A percentile compares a stretch with the other conserved stretches of the same genome.
Conservation (phyloP, 2,113 vertebrate genomes). For the Neogobius melanostomus region DNA sequence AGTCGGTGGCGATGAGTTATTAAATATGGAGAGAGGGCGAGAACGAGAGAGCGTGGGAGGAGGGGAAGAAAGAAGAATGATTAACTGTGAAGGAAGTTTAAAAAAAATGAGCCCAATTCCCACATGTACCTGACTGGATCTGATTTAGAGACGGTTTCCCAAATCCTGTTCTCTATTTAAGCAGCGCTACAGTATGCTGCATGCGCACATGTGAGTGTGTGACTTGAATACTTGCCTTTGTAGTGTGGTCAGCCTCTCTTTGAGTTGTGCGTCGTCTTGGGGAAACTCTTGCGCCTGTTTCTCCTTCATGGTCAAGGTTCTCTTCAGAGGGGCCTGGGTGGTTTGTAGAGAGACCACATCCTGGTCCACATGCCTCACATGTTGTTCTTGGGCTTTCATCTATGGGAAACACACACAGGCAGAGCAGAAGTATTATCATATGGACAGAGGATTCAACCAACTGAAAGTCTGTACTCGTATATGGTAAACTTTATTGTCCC, state of each 20-base stretch:
- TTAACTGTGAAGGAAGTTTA: slow-evolving; percentile 69
- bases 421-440: not conserved
- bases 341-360: slow-evolving; percentile 45
- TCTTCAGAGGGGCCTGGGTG: slow-evolving; percentile 60
- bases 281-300: slow-evolving; percentile 52
- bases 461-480: not conserved
- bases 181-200: slow-evolving; percentile 29
- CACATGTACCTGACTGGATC: slow-evolving; percentile 64
- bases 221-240: slow-evolving; percentile 58
- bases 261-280: slow-evolving; percentile 54
- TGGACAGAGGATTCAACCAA: not conserved
- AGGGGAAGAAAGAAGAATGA: slow-evolving; percentile 64
- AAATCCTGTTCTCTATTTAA: slow-evolving; percentile 67
- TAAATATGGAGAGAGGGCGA: slow-evolving; percentile 72
- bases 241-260: slow-evolving; percentile 54
- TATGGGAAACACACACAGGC: slow-evolving; percentile 30
- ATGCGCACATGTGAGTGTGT: slow-evolving; percentile 7
- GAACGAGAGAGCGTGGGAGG: slow-evolving; percentile 50
- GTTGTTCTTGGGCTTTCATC: slow-evolving; percentile 47
- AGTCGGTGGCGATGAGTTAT: slow-evolving; percentile 70
- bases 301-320: slow-evolving; percentile 60
- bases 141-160: slow-evolving; percentile 68
- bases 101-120: slow-evolving; percentile 70
- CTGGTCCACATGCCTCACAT: slow-evolving; percentile 48
- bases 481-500: not conserved